These are phyloP conservation scores for Tinea pellionella DNA, from an alignment of 2,888 invertebrate genomes.

Conservation along the genomic window DNA sequence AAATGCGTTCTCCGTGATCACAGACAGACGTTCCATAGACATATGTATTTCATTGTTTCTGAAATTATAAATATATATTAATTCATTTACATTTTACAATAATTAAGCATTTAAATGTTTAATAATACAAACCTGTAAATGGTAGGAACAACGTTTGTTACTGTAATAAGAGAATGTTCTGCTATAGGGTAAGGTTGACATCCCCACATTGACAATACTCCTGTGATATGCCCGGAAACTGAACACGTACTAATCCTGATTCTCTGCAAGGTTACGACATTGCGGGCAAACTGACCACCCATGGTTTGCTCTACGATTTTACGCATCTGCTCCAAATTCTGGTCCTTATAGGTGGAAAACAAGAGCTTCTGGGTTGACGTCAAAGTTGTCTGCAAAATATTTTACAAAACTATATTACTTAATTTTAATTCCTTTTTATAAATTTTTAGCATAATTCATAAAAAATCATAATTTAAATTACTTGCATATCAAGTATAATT, in stretches of 20 bases:
- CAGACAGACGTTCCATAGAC: conserved; percentile 60
- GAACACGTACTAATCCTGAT: not conserved
- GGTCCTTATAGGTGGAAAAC: not conserved
- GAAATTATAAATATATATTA: conserved; percentile 23
- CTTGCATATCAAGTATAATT: too few relatives aligned
- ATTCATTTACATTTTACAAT: conserved; percentile 2
- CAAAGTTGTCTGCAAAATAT: conserved; percentile 1
- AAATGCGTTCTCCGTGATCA: conserved; percentile 18
- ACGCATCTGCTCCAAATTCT: not conserved
- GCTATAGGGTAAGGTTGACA: not conserved
- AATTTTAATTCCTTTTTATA: too few relatives aligned
- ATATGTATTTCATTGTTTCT: conserved; percentile 67
- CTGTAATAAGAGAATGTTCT: not conserved
- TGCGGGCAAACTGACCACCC: not conserved
- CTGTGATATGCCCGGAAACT: not conserved
- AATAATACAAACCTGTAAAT: not conserved
- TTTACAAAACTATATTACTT: not conserved
- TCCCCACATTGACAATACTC: not conserved
- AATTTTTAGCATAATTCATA: too few relatives aligned
- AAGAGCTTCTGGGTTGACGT: not conserved
- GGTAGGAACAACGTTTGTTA: not conserved
- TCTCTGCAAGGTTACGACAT: not conserved
- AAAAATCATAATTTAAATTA: too few relatives aligned
- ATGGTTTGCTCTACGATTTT: not conserved
- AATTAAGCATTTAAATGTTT: not conserved